Base-by-base conservation (phyloP, 1,140 invertebrate species). In the Lanistes nyassanus region DNA sequence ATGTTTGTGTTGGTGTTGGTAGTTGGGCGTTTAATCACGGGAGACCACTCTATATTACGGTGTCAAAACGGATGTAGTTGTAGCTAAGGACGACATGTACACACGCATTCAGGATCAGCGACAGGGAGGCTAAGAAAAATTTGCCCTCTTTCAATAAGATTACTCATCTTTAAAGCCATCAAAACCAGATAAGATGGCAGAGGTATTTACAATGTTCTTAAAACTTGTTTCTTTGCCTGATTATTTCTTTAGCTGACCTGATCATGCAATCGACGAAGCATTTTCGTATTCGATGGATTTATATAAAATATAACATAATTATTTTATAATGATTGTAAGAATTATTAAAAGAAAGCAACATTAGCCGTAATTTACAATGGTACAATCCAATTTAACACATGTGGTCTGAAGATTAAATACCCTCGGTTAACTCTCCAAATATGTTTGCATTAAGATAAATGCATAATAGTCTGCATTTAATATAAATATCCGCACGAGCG, bases 121-220 rank as follows among this genome's bases (percentile, higher is more conserved):
- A 16, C 7, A 36, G n/a, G 23, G 13, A 31, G 53, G 2, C 26
- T n/a, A 56, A 7, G 53, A 55, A 4, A 39, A 21, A 5, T 19
- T 21, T 21, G 6, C 4, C 13, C 9, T 0, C 21, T 16, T 56
- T 29, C 31, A 36, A 19, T 58, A 16, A 34, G 3, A 58, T 16
- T 51, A 58, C 23, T 39, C 13, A n/a, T 6, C 65, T 31, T 21
- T 16, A 19, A 13, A 19, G 11, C 37, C 26, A 31, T 4, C 42
- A 39, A 60, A 0, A 39, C 47, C 36, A 47, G 42, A 26, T 23
- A 72, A 34, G 19, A 72, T 72, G 70, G 60, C 70, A 26, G 70
- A 72, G 70, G 70, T 72, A 26, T 62, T 29, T 72, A 62, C 26
- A 21, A 2, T 42, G 39, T 72, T n/a, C 19, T 42, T 42, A 9